A percentile compares a stretch with the other conserved stretches of the same genome.
Evolutionary conservation across 2,113 vertebrate species (phyloP).

Genomic region (Notarius quadriscutis): DNA sequence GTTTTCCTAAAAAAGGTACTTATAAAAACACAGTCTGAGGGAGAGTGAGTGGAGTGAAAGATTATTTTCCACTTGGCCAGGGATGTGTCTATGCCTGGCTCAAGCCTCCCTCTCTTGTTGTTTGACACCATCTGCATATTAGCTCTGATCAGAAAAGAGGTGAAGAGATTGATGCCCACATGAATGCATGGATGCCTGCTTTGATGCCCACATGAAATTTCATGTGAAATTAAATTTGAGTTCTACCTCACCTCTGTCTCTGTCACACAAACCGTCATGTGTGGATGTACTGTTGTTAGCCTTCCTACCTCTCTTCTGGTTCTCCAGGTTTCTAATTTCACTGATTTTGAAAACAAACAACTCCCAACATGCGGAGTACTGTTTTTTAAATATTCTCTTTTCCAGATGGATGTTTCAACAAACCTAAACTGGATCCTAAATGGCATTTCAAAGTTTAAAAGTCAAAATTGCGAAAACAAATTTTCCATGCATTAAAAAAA

Average conservation of each 20-base stretch:
- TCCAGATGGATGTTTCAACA: neutral
- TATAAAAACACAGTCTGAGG: conserved; percentile 69
- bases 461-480: neutral
- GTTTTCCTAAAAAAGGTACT: conserved; percentile 70
- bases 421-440: neutral
- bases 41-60: conserved; percentile 63
- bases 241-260: neutral
- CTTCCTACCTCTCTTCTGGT: neutral
- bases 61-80: conserved; percentile 72
- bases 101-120: conserved; percentile 46
- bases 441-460: neutral
- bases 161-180: neutral
- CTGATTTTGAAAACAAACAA: neutral
- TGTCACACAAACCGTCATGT: neutral
- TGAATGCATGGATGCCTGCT: no score
- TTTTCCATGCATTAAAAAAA: neutral
- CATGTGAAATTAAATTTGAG: neutral
- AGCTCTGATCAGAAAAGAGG: conserved; percentile 40
- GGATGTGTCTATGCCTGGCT: conserved; percentile 64
- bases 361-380: neutral
- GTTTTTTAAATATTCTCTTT: neutral
- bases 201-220: neutral
- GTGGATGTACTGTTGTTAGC: neutral
- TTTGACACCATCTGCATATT: conserved; percentile 51
- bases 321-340: neutral